Percentiles rank a stretch among this genome's conserved stretches.
These are phyloP conservation scores for Gallinago media DNA, from an alignment of 2,113 vertebrate genomes.

Conservation along the genomic window DNA sequence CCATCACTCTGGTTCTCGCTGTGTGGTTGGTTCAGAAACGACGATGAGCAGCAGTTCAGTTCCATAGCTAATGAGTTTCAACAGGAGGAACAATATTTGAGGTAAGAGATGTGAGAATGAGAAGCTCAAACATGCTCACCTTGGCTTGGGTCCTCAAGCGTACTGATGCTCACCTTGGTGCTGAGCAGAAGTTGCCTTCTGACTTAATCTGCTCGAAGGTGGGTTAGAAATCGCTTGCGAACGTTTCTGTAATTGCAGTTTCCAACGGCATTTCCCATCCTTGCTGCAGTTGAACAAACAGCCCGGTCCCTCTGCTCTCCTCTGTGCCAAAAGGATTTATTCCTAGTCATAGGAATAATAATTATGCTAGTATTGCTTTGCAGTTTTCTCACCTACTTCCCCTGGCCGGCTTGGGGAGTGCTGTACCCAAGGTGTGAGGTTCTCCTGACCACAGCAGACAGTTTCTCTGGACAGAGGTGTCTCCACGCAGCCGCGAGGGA, in stretches of 20 bases:
- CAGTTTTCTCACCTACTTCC: background rate
- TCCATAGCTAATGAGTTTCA: background rate
- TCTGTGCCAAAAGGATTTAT: background rate
- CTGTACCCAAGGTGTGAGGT: background rate
- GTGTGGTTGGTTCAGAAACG: background rate
- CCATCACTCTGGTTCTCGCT: background rate
- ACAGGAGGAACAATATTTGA: conserved; percentile 15
- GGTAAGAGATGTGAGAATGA: conserved; percentile 8
- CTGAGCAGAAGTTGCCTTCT: background rate
- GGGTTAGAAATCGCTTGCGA: background rate
- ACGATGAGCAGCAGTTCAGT: background rate
- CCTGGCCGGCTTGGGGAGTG: accelerated
- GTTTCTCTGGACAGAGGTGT: background rate
- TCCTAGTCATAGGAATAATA: background rate
- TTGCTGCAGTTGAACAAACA: background rate
- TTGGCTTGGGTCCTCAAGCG: background rate
- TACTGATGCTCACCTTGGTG: background rate
- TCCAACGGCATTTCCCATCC: background rate
- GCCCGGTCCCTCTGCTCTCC: background rate
- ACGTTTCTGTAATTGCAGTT: background rate
- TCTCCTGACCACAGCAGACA: background rate
- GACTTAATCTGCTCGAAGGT: background rate
- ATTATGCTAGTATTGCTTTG: background rate
- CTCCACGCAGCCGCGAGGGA: accelerated
- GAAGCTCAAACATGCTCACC: background rate